Evolutionary conservation across 2,113 vertebrate species (phyloP), one percentile per base, ranked within the genome.

Genomic region (Triplophysa tibetana): DNA sequence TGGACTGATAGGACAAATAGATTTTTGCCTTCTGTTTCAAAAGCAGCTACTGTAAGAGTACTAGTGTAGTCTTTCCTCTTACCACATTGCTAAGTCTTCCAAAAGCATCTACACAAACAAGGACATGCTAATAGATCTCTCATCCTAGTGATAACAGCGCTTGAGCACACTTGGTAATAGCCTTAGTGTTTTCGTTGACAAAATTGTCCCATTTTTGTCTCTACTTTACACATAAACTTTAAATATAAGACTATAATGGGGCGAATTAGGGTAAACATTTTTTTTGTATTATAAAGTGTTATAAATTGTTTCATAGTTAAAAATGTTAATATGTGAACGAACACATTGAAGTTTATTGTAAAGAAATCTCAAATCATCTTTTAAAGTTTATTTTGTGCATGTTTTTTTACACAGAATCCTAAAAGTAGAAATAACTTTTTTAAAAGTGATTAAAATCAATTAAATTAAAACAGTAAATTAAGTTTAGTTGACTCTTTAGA

Each of bases 121-220:
- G 66, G 50, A 41, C 82, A 41, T 58, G 78, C 82, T 83, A 83
- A 80, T 76, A 80, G 78, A 72, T 77, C 56, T 77, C 61, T 67
- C 52, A 26, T 80, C 70, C 19, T 23, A 16, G 77, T 50, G 29
- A 67, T 76, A 79, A 79, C 65, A 70, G 70, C 70, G 48, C 77
- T 83, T 38, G 7, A 70, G 66, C 24, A 58, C 52, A 13, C 43
- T 58, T 83, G 75, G 60, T 78, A 80, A 76, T 66, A 70, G 73
- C 29, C 9, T 10, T 19, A 10, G 8, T 19, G 60, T 60, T 77
- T 77, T 64, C 41, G 75, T 16, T 75, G 58, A 26, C 50, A 58
- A 72, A 33, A 19, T 24, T 9, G 43, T 26, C 48, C 41, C 24
- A 16, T 8, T 41, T 38, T 72, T 38, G 33, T 38, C 33, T 5